Conservation (phyloP, 2,888 invertebrate genomes). For the Terebella lapidaria region DNA sequence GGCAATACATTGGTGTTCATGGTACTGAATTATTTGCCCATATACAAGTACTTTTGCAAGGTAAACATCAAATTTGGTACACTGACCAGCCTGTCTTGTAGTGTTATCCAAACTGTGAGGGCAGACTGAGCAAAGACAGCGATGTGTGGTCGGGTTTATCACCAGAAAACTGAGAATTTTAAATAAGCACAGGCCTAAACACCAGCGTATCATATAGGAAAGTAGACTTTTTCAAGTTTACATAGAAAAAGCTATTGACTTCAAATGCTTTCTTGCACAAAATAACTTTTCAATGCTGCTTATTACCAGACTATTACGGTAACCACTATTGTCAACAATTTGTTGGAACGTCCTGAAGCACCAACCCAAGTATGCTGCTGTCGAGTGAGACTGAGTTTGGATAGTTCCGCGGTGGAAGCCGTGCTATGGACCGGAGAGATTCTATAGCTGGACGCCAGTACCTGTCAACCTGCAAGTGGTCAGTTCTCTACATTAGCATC, state of each 20-base stretch:
- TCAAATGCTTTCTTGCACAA: too few relatives aligned
- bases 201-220: not conserved
- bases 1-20: too few relatives aligned
- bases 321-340: too few relatives aligned
- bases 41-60: too few relatives aligned
- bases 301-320: too few relatives aligned
- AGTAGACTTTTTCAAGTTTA: too few relatives aligned
- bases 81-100: not conserved
- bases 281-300: too few relatives aligned
- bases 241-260: too few relatives aligned
- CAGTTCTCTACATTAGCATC: not conserved
- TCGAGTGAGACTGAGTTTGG: not conserved
- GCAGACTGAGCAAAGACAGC: not conserved
- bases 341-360: too few relatives aligned
- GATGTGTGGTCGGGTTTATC: not conserved
- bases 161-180: not conserved
- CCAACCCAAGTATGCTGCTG: not conserved
- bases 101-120: not conserved
- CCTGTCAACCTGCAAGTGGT: slow-evolving; percentile 1
- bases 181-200: not conserved
- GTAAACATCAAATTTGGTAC: too few relatives aligned
- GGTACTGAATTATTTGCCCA: too few relatives aligned
- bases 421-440: not conserved
- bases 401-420: not conserved
- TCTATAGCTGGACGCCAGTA: not conserved